Evolutionary conservation across 2,797 vertebrate species (phyloP).

Genomic region (Austrolebias charrua): DNA sequence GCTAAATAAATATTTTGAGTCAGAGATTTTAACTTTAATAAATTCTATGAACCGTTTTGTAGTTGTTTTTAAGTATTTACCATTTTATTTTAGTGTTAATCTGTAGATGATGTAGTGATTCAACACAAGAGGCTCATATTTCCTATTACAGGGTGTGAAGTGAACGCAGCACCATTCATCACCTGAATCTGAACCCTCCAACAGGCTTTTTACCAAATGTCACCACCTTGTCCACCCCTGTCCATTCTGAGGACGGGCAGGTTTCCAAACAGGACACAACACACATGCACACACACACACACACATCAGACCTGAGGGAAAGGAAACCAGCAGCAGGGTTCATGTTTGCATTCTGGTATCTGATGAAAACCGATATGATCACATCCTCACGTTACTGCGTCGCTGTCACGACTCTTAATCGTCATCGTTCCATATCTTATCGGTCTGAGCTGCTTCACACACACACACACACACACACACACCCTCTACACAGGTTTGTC

Average conservation of each 20-base stretch:
- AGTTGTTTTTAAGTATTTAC: too few relatives aligned
- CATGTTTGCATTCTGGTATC: conserved; percentile 62
- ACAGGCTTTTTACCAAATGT: conserved; percentile 1
- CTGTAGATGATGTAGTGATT: too few relatives aligned
- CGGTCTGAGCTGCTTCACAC: neutral
- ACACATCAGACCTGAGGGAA: conserved; percentile 5
- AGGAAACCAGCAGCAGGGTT: conserved; percentile 43
- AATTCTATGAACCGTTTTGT: too few relatives aligned
- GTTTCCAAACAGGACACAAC: conserved; percentile 27
- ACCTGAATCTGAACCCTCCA: conserved; percentile 14
- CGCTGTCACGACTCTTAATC: conserved; percentile 13
- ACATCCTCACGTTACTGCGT: conserved; percentile 38
- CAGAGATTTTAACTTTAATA: too few relatives aligned
- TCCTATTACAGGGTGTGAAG: neutral
- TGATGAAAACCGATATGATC: conserved; percentile 59
- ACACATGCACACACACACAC: conserved; percentile 6
- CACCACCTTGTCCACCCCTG: conserved; percentile 19
- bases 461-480: neutral
- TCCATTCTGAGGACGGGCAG: conserved; percentile 34
- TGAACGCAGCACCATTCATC: neutral
- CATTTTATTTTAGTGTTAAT: too few relatives aligned
- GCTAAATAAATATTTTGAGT: too few relatives aligned
- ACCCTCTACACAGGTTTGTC: neutral
- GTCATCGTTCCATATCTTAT: conserved; percentile 1
- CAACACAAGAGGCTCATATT: neutral